Evolutionary conservation across 2,797 vertebrate species (phyloP).

Genomic region (Sciurus carolinensis): DNA sequence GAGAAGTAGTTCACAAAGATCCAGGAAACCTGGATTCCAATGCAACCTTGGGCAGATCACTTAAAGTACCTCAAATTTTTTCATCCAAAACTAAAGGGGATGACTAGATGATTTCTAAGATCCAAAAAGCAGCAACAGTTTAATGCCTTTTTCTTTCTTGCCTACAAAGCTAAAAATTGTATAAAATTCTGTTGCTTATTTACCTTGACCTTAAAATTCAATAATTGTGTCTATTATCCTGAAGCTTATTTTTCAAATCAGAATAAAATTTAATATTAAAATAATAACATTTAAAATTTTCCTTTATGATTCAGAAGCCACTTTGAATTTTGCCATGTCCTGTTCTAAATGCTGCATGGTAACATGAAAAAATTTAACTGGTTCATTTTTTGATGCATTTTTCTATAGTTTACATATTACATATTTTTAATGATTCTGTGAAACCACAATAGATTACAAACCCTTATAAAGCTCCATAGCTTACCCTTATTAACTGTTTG

Average conservation of each 20-base stretch:
- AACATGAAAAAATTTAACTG: slow-evolving; percentile 1
- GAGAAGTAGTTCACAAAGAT: not conserved
- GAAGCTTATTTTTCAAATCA: slow-evolving; percentile 41
- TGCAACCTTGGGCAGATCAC: not conserved
- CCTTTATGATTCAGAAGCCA: slow-evolving; percentile 46
- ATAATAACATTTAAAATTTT: slow-evolving; percentile 55
- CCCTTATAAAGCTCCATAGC: not conserved
- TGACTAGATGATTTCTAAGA: not conserved
- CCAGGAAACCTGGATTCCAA: not conserved
- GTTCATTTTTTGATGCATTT: slow-evolving; percentile 33
- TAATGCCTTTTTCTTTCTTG: not conserved
- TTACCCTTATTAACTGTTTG: not conserved
- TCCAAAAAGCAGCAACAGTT: not conserved
- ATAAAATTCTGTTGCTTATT: slow-evolving; percentile 6
- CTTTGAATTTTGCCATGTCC: not conserved
- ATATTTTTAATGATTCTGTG: slow-evolving; percentile 49
- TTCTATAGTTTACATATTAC: not conserved
- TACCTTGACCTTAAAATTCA: slow-evolving; percentile 32
- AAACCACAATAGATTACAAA: not conserved
- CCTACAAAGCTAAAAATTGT: not conserved
- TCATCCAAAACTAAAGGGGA: slow-evolving; percentile 25
- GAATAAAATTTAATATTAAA: slow-evolving; percentile 36
- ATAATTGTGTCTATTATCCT: not conserved
- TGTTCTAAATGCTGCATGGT: slow-evolving; percentile 14
- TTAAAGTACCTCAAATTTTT: slow-evolving; percentile 8